Conservation (phyloP, 1,140 invertebrate genomes). For the Drosophila obscura region DNA sequence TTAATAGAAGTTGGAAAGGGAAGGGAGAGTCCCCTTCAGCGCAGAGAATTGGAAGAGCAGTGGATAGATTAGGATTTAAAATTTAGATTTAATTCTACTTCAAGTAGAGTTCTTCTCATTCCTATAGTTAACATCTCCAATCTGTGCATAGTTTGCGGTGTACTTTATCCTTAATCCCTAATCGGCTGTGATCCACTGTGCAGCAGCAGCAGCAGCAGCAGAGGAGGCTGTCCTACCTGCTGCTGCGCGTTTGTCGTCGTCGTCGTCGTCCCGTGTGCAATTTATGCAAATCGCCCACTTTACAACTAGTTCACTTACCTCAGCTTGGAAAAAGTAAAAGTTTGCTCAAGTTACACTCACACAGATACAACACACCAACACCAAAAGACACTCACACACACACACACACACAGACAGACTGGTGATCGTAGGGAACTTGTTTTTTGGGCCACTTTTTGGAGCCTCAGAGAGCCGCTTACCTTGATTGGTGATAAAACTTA, state of each 20-base stretch:
- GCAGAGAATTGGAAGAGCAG: too few relatives aligned
- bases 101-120: too few relatives aligned
- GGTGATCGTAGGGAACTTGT: conserved; percentile 50
- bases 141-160: too few relatives aligned
- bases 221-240: conserved; percentile 20
- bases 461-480: conserved; percentile 66
- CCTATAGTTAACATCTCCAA: too few relatives aligned
- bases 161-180: too few relatives aligned
- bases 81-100: too few relatives aligned
- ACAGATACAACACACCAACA: conserved; percentile 14
- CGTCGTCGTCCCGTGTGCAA: conserved; percentile 51
- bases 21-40: too few relatives aligned
- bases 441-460: conserved; percentile 58
- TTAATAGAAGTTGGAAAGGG: too few relatives aligned
- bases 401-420: neutral
- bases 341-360: conserved; percentile 54
- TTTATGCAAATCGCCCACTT: conserved; percentile 74
- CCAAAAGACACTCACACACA: neutral
- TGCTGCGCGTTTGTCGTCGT: conserved; percentile 19
- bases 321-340: conserved; percentile 75
- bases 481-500: conserved; percentile 79
- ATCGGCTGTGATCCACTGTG: conserved; percentile 18
- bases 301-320: conserved; percentile 77
- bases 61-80: too few relatives aligned
- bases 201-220: neutral